Evolutionary conservation across 1,140 invertebrate species (phyloP).

Genomic region (Calliopsis andreniformis): DNA sequence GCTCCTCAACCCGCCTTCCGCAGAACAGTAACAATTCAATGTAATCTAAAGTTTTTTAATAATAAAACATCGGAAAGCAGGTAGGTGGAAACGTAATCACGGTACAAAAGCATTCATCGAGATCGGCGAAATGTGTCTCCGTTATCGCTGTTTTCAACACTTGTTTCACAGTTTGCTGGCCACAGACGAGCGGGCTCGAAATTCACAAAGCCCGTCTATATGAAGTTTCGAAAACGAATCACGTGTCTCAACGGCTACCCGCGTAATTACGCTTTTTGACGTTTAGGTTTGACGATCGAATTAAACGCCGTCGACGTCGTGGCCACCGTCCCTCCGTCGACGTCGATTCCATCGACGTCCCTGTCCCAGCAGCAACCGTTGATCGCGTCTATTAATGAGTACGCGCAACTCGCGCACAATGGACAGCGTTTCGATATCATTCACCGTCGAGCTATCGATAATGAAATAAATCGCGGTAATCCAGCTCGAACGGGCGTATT

Average conservation of each 20-base stretch:
- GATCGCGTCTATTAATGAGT: slow-evolving; percentile 10
- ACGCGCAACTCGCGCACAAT: background rate
- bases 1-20: too few relatives aligned
- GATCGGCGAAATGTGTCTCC: background rate
- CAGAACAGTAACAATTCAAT: background rate
- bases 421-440: slow-evolving; percentile 2
- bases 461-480: slow-evolving; percentile 33
- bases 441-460: background rate
- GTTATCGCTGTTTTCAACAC: slow-evolving; percentile 35
- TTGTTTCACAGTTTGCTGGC: slow-evolving; percentile 41
- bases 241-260: slow-evolving; percentile 21
- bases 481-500: background rate
- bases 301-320: slow-evolving; percentile 32
- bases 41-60: slow-evolving; percentile 41
- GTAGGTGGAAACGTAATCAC: slow-evolving; percentile 15
- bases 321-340: background rate
- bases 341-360: slow-evolving; percentile 11
- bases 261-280: slow-evolving; percentile 45
- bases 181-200: background rate
- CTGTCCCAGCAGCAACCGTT: too few relatives aligned
- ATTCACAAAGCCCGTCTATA: slow-evolving; percentile 24
- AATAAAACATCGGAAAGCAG: slow-evolving; percentile 21
- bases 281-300: slow-evolving; percentile 40
- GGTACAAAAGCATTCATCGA: slow-evolving; percentile 37
- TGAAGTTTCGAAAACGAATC: slow-evolving; percentile 42